Conservation (phyloP, 1,140 invertebrate genomes). For the Calephelis virginiensis region DNA sequence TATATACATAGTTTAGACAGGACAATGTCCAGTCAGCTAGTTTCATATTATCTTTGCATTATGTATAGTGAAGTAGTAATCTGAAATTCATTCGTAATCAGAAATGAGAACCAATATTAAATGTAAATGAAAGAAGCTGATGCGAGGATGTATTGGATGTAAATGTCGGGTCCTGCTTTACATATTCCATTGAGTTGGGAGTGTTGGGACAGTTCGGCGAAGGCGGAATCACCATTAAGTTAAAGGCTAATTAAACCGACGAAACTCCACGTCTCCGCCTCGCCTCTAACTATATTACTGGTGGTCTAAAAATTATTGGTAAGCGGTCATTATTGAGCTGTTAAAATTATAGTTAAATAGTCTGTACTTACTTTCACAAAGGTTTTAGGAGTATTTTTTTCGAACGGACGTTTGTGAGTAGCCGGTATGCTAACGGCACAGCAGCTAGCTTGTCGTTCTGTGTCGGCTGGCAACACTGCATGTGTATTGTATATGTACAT, state of each 20-base stretch:
- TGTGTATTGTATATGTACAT: too few relatives aligned
- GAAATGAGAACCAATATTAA: background rate
- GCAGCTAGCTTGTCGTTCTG: too few relatives aligned
- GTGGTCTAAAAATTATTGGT: conserved; percentile 22
- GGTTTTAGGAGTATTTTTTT: too few relatives aligned
- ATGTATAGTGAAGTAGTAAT: background rate
- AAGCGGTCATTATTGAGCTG: too few relatives aligned
- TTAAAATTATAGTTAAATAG: too few relatives aligned
- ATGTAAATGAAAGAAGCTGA: background rate
- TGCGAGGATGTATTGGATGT: conserved; percentile 17
- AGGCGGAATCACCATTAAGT: conserved; percentile 56
- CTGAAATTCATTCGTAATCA: background rate
- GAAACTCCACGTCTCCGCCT: conserved; percentile 52
- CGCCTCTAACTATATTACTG: conserved; percentile 44
- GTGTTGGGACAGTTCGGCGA: conserved; percentile 20
- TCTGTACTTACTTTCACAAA: too few relatives aligned
- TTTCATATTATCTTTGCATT: background rate
- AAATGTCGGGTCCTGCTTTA: conserved; percentile 21
- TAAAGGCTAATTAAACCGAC: conserved; percentile 66
- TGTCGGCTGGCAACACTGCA: too few relatives aligned
- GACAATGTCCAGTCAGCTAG: too few relatives aligned
- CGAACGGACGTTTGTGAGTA: too few relatives aligned
- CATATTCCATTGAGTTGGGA: conserved; percentile 22
- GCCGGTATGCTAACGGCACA: too few relatives aligned
- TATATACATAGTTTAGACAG: too few relatives aligned